A percentile compares a stretch with the other conserved stretches of the same genome.
Conservation (phyloP, 2,113 vertebrate species). For the Myotis yumanensis region DNA sequence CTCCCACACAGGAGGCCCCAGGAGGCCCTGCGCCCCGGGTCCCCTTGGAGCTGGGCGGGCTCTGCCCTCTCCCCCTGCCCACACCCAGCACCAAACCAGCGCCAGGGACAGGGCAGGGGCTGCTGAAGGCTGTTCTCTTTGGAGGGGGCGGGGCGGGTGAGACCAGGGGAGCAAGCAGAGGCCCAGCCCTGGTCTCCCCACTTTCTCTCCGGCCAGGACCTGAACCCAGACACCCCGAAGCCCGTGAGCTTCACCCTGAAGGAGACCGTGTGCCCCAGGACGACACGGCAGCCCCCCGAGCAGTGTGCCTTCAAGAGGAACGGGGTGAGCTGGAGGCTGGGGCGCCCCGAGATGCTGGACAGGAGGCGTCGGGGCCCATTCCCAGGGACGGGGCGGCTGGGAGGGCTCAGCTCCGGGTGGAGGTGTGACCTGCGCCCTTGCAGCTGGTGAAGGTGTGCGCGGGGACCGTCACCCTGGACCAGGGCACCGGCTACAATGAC, state of each 20-base stretch:
- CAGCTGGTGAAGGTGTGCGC: constrained; percentile 36
- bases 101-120: no score
- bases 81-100: not conserved
- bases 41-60: no score
- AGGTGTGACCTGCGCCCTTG: not conserved
- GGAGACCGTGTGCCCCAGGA: constrained; percentile 63
- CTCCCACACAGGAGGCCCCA: not conserved
- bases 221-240: not conserved
- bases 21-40: not conserved
- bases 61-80: not conserved
- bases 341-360: no score
- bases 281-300: rapidly evolving
- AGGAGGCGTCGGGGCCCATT: not conserved
- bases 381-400: not conserved
- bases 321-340: constrained; percentile 49
- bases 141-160: rapidly evolving
- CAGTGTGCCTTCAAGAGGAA: constrained; percentile 65
- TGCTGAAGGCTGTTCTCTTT: not conserved
- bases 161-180: not conserved
- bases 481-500: not conserved
- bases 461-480: constrained; percentile 9
- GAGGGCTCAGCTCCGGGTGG: not conserved
- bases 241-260: constrained; percentile 56
- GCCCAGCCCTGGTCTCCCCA: not conserved
- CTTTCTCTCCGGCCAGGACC: not conserved